phyloP scores from a whole-genome alignment of 2,113 vertebrate species.

The Balaenoptera acutorostrata region DNA sequence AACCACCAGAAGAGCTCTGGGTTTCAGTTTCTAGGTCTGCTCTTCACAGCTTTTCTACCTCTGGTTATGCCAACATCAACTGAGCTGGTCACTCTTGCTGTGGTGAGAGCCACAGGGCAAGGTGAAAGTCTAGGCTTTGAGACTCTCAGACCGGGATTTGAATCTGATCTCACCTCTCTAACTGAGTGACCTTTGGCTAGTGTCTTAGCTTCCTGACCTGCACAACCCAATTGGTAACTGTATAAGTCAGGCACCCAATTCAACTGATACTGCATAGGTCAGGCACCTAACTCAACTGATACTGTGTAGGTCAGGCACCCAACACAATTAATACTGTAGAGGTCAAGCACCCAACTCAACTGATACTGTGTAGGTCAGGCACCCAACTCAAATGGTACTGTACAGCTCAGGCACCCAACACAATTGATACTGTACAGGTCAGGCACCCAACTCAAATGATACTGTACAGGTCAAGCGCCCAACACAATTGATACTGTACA shows the following conservation, averaged over 20 bases:
- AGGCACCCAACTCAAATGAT: background rate
- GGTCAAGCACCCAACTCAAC: background rate
- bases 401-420: accelerated
- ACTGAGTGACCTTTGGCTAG: accelerated
- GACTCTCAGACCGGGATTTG: background rate
- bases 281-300: background rate
- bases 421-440: accelerated
- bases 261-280: too few species aligned
- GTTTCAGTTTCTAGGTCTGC: background rate
- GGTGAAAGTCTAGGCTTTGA: too few species aligned
- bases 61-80: background rate
- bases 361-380: too few species aligned
- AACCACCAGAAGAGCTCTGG: accelerated
- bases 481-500: accelerated
- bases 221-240: background rate
- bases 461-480: too few species aligned
- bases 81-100: accelerated
- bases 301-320: accelerated
- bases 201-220: background rate
- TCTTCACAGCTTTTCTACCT: background rate
- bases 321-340: accelerated
- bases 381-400: background rate
- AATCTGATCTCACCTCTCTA: background rate
- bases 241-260: background rate
- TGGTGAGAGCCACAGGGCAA: accelerated